Evolutionary conservation across 2,113 vertebrate genomes (phyloP).

Genomic region (Girardinichthys multiradiatus): DNA sequence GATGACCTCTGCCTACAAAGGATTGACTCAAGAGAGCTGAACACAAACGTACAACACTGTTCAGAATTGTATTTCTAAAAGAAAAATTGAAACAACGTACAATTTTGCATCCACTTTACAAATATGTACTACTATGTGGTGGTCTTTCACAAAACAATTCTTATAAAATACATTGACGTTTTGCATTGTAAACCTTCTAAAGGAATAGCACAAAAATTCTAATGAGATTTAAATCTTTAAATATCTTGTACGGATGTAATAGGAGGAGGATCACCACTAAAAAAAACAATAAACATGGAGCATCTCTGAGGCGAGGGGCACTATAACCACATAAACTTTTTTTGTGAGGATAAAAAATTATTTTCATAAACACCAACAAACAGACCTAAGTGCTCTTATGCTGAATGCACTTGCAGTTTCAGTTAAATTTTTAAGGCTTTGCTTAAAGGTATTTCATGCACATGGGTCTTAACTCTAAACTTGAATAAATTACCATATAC

Average conservation of each 20-base stretch:
- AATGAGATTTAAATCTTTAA: too few relatives aligned
- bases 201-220: too few relatives aligned
- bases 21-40: not conserved
- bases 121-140: not conserved
- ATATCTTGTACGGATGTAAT: too few relatives aligned
- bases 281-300: too few relatives aligned
- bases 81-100: not conserved
- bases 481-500: conserved; percentile 29
- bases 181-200: too few relatives aligned
- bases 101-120: not conserved
- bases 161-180: too few relatives aligned
- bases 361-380: conserved; percentile 20
- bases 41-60: not conserved
- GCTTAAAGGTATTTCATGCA: conserved; percentile 33
- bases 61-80: not conserved
- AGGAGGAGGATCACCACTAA: too few relatives aligned
- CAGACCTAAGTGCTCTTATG: conserved; percentile 18
- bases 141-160: too few relatives aligned
- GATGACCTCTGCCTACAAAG: not conserved
- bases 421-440: conserved; percentile 49
- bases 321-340: not conserved
- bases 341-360: not conserved
- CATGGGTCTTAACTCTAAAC: conserved; percentile 15
- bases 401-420: conserved; percentile 32
- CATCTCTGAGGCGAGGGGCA: not conserved